Percentiles rank a stretch among this genome's conserved stretches.
Evolutionary conservation across 1,140 invertebrate genomes (phyloP).

Genomic region (Anadara kagoshimensis): DNA sequence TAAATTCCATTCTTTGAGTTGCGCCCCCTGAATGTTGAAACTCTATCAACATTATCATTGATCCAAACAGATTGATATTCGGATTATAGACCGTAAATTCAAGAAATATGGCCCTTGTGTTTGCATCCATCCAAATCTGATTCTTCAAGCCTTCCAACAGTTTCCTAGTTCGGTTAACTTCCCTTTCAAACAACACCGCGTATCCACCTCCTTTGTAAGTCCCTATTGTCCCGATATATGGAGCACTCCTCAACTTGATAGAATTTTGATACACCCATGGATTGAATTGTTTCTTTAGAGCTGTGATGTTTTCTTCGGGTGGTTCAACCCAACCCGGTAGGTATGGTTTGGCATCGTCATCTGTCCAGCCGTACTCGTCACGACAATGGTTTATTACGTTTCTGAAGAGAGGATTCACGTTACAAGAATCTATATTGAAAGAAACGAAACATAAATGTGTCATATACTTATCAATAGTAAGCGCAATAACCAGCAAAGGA

Average conservation of each 20-base stretch:
- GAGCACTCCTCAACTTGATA: constrained; percentile 64
- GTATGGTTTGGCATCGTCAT: constrained; percentile 71
- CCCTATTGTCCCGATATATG: constrained; percentile 64
- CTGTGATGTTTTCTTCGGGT: constrained; percentile 43
- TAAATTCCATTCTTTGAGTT: constrained; percentile 62
- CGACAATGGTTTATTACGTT: constrained; percentile 66
- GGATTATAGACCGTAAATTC: constrained; percentile 78
- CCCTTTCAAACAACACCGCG: constrained; percentile 58
- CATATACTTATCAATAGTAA: too few relatives aligned
- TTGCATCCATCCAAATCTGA: constrained; percentile 75
- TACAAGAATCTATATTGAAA: constrained; percentile 64
- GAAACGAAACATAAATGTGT: too few relatives aligned
- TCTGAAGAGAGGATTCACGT: constrained; percentile 49
- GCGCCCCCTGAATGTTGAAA: constrained; percentile 61
- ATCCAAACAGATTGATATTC: constrained; percentile 69
- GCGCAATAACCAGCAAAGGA: too few relatives aligned
- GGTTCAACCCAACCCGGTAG: constrained; percentile 60
- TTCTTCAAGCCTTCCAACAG: constrained; percentile 46
- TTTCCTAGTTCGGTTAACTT: constrained; percentile 45
- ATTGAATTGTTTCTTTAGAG: constrained; percentile 43
- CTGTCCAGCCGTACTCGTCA: constrained; percentile 69
- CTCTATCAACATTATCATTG: constrained; percentile 60
- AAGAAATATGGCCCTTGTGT: constrained; percentile 76
- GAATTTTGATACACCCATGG: constrained; percentile 70
- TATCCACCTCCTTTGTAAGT: constrained; percentile 73